These are phyloP conservation scores for Ophthalmolycus amberensis DNA, from an alignment of 2,113 vertebrate species.

Conservation along the genomic window DNA sequence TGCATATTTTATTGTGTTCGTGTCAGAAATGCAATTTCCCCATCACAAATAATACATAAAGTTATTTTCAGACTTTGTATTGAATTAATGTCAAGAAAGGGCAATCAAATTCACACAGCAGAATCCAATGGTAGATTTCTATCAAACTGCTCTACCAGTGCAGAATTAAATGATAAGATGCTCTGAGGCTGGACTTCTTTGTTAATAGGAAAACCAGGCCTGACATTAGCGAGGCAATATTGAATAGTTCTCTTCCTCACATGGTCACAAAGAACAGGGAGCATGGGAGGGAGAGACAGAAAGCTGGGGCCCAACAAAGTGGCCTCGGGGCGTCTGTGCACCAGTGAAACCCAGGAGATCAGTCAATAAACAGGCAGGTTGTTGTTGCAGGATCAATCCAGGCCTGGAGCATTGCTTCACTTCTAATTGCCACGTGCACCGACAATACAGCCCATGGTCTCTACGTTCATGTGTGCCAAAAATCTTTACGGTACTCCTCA, in stretches of 20 bases:
- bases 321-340: slow-evolving; percentile 64
- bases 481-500: slow-evolving; percentile 36
- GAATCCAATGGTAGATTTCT: slow-evolving; percentile 22
- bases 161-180: slow-evolving; percentile 50
- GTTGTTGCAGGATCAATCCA: slow-evolving; percentile 79
- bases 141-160: slow-evolving; percentile 42
- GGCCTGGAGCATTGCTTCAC: slow-evolving; percentile 61
- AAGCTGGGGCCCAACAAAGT: slow-evolving; percentile 41
- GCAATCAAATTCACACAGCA: slow-evolving; percentile 6
- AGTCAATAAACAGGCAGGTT: slow-evolving; percentile 78
- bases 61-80: slow-evolving; percentile 21
- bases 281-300: slow-evolving; percentile 23
- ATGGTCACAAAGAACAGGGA: slow-evolving; percentile 47
- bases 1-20: slow-evolving; percentile 7
- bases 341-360: slow-evolving; percentile 62
- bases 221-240: slow-evolving; percentile 45
- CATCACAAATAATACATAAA: slow-evolving; percentile 5
- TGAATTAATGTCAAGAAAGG: slow-evolving; percentile 22
- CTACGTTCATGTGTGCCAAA: slow-evolving; percentile 35
- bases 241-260: slow-evolving; percentile 55
- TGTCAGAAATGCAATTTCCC: slow-evolving; percentile 30
- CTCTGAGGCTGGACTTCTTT: slow-evolving; percentile 59
- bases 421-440: slow-evolving; percentile 75
- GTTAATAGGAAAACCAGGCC: slow-evolving; percentile 46
- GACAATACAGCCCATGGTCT: slow-evolving; percentile 40